phyloP scores from a whole-genome alignment of 2,888 invertebrate species.

The Drosophila picticornis region DNA sequence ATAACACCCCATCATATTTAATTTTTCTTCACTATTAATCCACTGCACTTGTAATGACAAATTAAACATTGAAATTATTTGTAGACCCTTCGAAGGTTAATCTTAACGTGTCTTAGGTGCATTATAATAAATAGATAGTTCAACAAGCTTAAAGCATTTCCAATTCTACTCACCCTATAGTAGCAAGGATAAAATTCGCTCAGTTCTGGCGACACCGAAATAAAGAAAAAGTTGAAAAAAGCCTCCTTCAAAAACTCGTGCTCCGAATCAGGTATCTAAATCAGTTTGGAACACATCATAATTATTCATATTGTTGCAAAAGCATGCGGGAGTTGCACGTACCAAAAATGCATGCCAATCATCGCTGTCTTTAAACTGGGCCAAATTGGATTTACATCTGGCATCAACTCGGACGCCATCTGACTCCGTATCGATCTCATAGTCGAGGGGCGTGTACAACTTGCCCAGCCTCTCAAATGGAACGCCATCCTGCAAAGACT shows the following conservation, averaged over 20 bases:
- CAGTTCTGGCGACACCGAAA: slow-evolving; percentile 59
- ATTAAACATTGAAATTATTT: no score
- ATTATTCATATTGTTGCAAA: background rate
- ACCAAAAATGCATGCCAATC: slow-evolving; percentile 83
- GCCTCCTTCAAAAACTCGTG: slow-evolving; percentile 64
- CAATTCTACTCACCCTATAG: slow-evolving; percentile 69
- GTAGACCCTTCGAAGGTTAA: background rate
- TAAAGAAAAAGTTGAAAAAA: slow-evolving; percentile 79
- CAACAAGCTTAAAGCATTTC: background rate
- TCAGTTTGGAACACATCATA: background rate
- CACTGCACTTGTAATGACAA: no score
- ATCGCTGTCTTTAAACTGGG: slow-evolving; percentile 68
- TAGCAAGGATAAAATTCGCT: slow-evolving; percentile 83
- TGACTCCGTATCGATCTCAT: slow-evolving; percentile 65
- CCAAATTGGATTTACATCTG: slow-evolving; percentile 59
- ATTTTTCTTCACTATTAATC: no score
- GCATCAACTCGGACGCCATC: slow-evolving; percentile 70
- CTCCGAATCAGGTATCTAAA: slow-evolving; percentile 75
- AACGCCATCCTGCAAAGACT: slow-evolving; percentile 70
- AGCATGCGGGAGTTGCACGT: background rate
- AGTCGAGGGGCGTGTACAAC: slow-evolving; percentile 71
- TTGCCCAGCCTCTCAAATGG: slow-evolving; percentile 77
- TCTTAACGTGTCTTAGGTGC: background rate
- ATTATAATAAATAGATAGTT: background rate
- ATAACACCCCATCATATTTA: no score